Conservation (phyloP, 2,888 invertebrate genomes). For the Cecidostiba fungosa region DNA sequence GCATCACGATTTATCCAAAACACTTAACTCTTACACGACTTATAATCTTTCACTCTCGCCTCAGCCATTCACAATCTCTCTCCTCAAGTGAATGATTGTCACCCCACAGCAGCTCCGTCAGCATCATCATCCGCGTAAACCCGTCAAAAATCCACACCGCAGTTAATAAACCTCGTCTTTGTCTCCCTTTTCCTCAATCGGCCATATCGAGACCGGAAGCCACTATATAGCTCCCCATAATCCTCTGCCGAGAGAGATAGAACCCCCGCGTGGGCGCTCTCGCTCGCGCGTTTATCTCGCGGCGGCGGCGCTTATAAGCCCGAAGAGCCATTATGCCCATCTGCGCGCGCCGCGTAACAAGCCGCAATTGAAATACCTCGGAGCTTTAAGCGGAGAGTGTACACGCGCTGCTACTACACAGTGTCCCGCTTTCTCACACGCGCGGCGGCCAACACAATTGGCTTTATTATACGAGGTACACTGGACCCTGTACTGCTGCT, state of each 20-base stretch:
- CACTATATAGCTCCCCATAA: constrained; percentile 43
- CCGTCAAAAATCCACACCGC: constrained; percentile 8
- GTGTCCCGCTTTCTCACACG: constrained; percentile 38
- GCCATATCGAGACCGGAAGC: constrained; percentile 43
- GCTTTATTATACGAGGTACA: constrained; percentile 73
- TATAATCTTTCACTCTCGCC: background rate
- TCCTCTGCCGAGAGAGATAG: constrained; percentile 63
- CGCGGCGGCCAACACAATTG: constrained; percentile 71
- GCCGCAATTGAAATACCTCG: constrained; percentile 79
- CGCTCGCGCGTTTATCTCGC: background rate
- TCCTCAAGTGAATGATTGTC: constrained; percentile 40
- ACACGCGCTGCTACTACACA: background rate
- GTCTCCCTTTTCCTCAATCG: constrained; percentile 39
- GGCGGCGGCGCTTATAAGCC: constrained; percentile 64
- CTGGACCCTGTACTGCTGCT: constrained; percentile 48
- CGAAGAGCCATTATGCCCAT: constrained; percentile 76
- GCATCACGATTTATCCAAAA: constrained; percentile 17
- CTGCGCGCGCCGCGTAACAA: constrained; percentile 77
- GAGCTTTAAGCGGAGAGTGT: constrained; percentile 39
- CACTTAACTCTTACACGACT: constrained; percentile 32
- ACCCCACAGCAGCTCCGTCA: background rate
- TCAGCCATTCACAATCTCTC: background rate
- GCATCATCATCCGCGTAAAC: background rate
- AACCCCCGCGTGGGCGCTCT: constrained; percentile 15
- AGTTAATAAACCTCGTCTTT: background rate